Evolutionary conservation across 2,113 vertebrate species (phyloP).

Genomic region (Hydrochoerus hydrochaeris): DNA sequence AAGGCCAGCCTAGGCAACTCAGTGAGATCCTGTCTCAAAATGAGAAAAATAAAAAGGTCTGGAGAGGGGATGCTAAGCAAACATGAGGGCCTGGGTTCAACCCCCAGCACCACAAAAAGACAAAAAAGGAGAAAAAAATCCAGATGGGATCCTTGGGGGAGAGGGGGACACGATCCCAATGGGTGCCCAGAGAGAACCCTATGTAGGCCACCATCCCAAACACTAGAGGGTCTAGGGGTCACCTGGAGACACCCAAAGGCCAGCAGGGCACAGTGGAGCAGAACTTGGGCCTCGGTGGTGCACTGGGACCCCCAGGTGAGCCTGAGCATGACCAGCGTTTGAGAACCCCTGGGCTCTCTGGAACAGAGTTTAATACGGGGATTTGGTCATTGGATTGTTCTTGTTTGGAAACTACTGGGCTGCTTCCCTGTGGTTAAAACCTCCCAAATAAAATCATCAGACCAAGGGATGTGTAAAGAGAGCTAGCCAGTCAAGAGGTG

Average conservation of each 20-base stretch:
- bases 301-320: not conserved
- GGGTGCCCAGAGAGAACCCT: not conserved
- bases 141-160: no score
- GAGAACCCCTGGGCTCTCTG: not conserved
- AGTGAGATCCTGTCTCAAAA: not conserved
- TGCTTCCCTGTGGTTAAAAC: not conserved
- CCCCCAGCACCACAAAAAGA: not conserved
- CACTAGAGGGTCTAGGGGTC: accelerated
- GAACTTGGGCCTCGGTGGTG: not conserved
- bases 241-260: not conserved
- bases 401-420: not conserved
- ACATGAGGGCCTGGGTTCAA: not conserved
- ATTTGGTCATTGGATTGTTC: not conserved
- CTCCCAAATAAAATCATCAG: not conserved
- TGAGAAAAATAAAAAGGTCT: not conserved
- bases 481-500: not conserved
- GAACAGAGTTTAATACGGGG: not conserved
- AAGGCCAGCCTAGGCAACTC: not conserved
- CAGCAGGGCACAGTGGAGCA: not conserved
- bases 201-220: not conserved
- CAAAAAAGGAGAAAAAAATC: not conserved
- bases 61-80: not conserved
- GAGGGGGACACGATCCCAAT: no score
- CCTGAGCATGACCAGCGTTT: not conserved
- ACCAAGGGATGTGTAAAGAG: not conserved